phyloP scores from a whole-genome alignment of 2,797 vertebrate species.

The Cynodonichthys magdalenae region DNA sequence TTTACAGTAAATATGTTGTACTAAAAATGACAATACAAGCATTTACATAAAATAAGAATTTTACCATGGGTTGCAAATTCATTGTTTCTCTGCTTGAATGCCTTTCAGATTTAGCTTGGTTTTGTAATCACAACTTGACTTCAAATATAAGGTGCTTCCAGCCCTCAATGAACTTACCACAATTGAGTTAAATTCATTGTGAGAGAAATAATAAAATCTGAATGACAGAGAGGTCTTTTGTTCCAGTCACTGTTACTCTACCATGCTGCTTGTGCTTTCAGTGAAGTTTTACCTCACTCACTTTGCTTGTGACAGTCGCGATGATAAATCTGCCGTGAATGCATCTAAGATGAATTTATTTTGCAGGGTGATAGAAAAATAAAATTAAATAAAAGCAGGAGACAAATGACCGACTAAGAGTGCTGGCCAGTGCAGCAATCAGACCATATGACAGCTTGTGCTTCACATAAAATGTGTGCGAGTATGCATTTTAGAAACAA shows the following conservation, averaged over 20 bases:
- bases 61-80: background rate
- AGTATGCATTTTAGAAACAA: conserved; percentile 38
- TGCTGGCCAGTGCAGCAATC: conserved; percentile 52
- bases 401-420: conserved; percentile 66
- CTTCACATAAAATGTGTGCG: conserved; percentile 39
- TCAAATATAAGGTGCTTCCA: background rate
- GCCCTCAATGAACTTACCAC: background rate
- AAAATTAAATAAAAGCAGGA: conserved; percentile 63
- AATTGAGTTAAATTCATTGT: conserved; percentile 8
- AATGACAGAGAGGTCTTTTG: conserved; percentile 9
- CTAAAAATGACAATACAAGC: too few species aligned
- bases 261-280: conserved; percentile 5
- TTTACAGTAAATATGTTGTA: too few species aligned
- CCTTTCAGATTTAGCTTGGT: conserved; percentile 14
- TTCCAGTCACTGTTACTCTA: background rate
- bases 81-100: background rate
- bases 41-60: background rate
- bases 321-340: conserved; percentile 54
- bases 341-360: conserved; percentile 57
- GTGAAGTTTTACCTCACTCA: conserved; percentile 48
- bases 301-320: conserved; percentile 33
- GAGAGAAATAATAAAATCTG: conserved; percentile 8
- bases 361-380: conserved; percentile 60
- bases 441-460: conserved; percentile 55
- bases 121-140: conserved; percentile 16